Evolutionary conservation across 2,888 invertebrate genomes (phyloP), one percentile per base, ranked within the genome.

Genomic region (Lycophotia porphyrea): DNA sequence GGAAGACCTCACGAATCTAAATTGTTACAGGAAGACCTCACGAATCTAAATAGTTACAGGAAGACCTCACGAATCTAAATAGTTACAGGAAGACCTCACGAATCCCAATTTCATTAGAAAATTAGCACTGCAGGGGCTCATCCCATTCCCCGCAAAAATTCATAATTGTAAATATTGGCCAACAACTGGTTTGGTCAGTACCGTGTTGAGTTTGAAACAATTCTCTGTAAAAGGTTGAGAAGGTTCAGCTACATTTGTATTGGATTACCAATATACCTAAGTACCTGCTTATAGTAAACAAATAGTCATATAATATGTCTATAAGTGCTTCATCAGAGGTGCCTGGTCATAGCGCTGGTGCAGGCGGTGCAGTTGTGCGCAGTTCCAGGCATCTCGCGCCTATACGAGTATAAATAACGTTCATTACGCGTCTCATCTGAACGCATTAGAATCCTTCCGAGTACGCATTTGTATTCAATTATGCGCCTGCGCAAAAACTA

Each of bases 391-490:
- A 36, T 36, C 77, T 69, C 69, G 61, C 73, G 78, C 79, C 76
- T 87, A n/a, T n/a, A n/a, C n/a, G n/a, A n/a, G 84, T 85, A 90
- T 90, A 91, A 90, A 90, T 89, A 89, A 88, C 85, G 89, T 87
- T 93, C 93, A 92, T 93, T 92, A 93, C 92, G 84, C 85, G 88
- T 87, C 89, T 87, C 90, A 90, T 89, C 89, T 85, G 88, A 84
- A 83, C 91, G 91, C 93, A 92, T 94, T 94, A 94, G 94, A 94
- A 92, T 90, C 91, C 90, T 92, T 91, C 92, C 91, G 90, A 93
- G 95, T 92, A 92, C 92, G 91, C 93, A 94, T 95, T 94, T 92
- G 93, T 93, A 95, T 95, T 94, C 94, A 95, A 93, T 94, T 93
- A 95, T 95, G 93, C 94, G 92, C 90, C 82, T 81, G 83, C 84